Evolutionary conservation across 2,888 invertebrate genomes (phyloP), one percentile per base, ranked within the genome.

Genomic region (Andrena flavipes): DNA sequence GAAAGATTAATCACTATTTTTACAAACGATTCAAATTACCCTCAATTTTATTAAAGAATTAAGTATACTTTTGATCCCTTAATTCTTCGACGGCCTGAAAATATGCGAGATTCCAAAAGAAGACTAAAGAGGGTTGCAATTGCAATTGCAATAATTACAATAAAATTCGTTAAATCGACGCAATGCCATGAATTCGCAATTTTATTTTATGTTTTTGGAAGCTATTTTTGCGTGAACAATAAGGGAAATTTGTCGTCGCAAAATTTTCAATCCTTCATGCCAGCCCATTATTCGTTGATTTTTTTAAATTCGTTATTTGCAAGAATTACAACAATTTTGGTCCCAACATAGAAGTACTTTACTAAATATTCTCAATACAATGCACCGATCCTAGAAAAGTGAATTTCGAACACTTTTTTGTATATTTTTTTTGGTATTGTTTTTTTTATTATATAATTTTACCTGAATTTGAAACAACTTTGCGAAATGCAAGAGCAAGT

Each of bases 81-180:
- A 5, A 8, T 10, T 7, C 10, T 29, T 51, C 49, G n/a, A 49
- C n/a, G n/a, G 10, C 20, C 26, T 54, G 8, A 63, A 75, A 69
- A 73, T 75, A 80, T 75, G 64, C 69, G 74, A 74, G 80, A 80
- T 80, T 81, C 59, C 75, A 80, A 65, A 26, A 8, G 2, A 48
- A 62, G 62, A 70, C 42, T 42, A 20, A 33, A 69, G 20, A 51
- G 13, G 30, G 42, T 62, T 64, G 65, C 33, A 74, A 49, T 62
- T 56, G 65, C 48, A 65, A 80, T 80, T 82, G 48, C 30, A 62
- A 59, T 69, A 63, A 62, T 80, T 74, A 74, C 63, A 75, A 62
- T 81, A 75, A 42, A 79, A 70, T 75, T 65, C 63, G 33, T 75
- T 65, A 74, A 75, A 80, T 81, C 80, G 80, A 81, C 80, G 81